A percentile compares a stretch with the other conserved stretches of the same genome.
Conservation (phyloP, 2,113 vertebrate genomes). For the Erinaceus europaeus region DNA sequence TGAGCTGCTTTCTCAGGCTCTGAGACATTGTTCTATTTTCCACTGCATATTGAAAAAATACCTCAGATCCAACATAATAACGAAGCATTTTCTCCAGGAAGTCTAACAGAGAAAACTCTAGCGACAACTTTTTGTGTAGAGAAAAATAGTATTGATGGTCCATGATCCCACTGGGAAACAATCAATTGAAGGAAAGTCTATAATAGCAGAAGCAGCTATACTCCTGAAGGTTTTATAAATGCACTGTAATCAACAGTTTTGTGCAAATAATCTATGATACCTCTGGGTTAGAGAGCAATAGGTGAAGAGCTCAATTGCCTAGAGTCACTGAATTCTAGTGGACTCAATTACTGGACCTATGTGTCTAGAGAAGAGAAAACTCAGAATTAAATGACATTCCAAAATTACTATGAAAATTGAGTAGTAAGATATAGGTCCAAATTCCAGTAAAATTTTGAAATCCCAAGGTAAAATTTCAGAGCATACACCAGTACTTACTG, state of each 20-base stretch:
- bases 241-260: constrained; percentile 44
- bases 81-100: constrained; percentile 3
- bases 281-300: constrained; percentile 3
- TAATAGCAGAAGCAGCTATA: background rate
- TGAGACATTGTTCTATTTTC: background rate
- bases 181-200: constrained; percentile 18
- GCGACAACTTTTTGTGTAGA: background rate
- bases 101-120: constrained; percentile 32
- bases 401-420: constrained; percentile 5
- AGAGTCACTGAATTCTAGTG: background rate
- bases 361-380: background rate
- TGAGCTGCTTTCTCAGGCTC: constrained; percentile 9
- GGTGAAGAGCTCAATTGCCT: background rate
- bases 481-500: background rate
- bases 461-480: background rate
- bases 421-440: background rate
- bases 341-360: background rate
- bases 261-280: constrained; percentile 35
- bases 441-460: background rate
- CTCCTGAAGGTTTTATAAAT: constrained; percentile 37
- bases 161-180: constrained; percentile 39
- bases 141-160: background rate
- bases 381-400: background rate
- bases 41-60: constrained; percentile 37
- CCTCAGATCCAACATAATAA: constrained; percentile 45